Evolutionary conservation across 2,113 vertebrate genomes (phyloP).

Genomic region (Papio anubis): DNA sequence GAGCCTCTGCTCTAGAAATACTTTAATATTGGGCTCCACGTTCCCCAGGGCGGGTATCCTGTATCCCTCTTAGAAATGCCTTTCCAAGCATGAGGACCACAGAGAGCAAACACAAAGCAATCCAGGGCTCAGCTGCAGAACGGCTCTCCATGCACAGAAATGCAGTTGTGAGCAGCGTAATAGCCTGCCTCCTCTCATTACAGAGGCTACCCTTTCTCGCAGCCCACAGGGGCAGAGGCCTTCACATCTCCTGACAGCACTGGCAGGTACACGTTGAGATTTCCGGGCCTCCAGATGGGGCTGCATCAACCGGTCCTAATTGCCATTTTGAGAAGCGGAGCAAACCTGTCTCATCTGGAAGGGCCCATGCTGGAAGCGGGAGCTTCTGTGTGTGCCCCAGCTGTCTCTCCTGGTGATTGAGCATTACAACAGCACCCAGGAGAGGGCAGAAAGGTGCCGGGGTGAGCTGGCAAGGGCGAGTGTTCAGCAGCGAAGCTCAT

Average conservation of each 20-base stretch:
- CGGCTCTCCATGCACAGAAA: not conserved
- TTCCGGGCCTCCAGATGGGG: slow-evolving; percentile 28
- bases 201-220: not conserved
- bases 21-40: not conserved
- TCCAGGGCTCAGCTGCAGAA: not conserved
- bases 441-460: not conserved
- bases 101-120: not conserved
- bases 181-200: slow-evolving; percentile 54
- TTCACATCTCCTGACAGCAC: not conserved
- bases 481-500: not conserved
- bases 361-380: not conserved
- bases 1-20: not conserved
- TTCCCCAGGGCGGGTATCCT: not conserved
- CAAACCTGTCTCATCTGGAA: not conserved
- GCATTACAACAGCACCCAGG: not conserved
- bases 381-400: accelerated
- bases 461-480: not conserved
- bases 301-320: not conserved
- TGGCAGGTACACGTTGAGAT: not conserved
- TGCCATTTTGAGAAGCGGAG: slow-evolving; percentile 27
- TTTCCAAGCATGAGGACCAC: not conserved
- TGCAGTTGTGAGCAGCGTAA: not conserved
- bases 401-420: not conserved
- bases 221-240: not conserved
- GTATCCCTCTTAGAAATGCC: not conserved